Evolutionary conservation across 2,888 invertebrate genomes (phyloP).

Genomic region (Caenorhabditis doughertyi): DNA sequence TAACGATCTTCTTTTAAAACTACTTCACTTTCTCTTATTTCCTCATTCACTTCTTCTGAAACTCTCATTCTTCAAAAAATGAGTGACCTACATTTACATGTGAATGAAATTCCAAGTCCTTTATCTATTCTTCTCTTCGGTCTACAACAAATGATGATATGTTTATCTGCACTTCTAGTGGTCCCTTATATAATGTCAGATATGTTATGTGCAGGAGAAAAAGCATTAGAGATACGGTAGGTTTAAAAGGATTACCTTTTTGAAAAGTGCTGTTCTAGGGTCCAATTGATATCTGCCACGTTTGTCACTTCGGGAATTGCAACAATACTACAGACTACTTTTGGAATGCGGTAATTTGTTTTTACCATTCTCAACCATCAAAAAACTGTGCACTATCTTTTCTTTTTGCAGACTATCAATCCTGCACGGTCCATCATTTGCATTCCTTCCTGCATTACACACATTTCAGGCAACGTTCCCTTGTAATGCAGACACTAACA

Average conservation of each 20-base stretch:
- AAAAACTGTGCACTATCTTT: too few species aligned
- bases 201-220: conserved; percentile 75
- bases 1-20: too few species aligned
- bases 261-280: conserved; percentile 55
- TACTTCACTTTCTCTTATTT: too few species aligned
- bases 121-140: conserved; percentile 58
- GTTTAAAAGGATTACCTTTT: neutral
- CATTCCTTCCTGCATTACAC: conserved; percentile 79
- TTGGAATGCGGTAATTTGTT: conserved; percentile 72
- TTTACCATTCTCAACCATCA: too few species aligned
- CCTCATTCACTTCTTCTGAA: too few species aligned
- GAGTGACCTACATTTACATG: conserved; percentile 53
- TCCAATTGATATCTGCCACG: conserved; percentile 78
- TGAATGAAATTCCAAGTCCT: conserved; percentile 58
- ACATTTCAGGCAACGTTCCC: conserved; percentile 71
- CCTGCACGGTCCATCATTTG: conserved; percentile 81
- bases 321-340: conserved; percentile 77
- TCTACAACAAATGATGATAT: conserved; percentile 77
- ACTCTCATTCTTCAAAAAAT: too few species aligned
- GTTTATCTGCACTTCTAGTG: conserved; percentile 77
- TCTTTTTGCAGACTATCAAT: conserved; percentile 75
- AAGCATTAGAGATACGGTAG: conserved; percentile 72
- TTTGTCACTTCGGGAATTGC: conserved; percentile 79
- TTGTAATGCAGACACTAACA: conserved; percentile 42
- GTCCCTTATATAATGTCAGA: conserved; percentile 76